phyloP scores from a whole-genome alignment of 2,797 vertebrate genomes.

The Pipistrellus pygmaeus region DNA sequence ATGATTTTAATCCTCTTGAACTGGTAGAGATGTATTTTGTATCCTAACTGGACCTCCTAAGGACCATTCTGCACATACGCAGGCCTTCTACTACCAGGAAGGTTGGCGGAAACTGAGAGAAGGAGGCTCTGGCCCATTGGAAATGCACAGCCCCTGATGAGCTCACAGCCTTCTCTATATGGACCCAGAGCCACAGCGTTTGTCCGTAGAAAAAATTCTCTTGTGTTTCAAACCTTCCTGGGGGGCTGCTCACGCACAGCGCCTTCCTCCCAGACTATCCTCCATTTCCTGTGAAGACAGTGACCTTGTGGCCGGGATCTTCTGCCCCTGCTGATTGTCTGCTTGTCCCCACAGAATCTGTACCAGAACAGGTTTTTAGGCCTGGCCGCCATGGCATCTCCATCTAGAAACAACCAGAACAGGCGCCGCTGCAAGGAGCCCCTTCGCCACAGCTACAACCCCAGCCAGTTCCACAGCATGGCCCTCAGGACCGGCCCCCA shows the following conservation, averaged over 20 bases:
- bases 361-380: conserved; percentile 98
- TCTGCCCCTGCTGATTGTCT: conserved; percentile 53
- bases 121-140: not conserved
- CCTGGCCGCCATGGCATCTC: conserved; percentile 98
- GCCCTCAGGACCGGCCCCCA: conserved; percentile 90
- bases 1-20: not conserved
- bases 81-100: not conserved
- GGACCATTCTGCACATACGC: not conserved
- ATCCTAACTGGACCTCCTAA: not conserved
- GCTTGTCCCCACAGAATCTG: conserved; percentile 92
- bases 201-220: not conserved
- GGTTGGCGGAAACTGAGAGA: not conserved
- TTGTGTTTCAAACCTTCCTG: not conserved
- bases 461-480: conserved; percentile 92
- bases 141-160: not conserved
- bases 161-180: not conserved
- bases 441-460: conserved; percentile 93
- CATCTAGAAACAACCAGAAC: conserved; percentile 93
- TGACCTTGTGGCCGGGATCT: not conserved
- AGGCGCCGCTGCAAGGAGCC: conserved; percentile 95
- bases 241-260: not conserved
- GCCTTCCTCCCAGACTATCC: not conserved
- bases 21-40: not conserved
- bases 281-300: not conserved
- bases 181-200: not conserved